These are phyloP conservation scores for Rhopilema esculentum DNA, from an alignment of 30 jellyfish, hydroid and myxozoan species.

Conservation along the genomic window DNA sequence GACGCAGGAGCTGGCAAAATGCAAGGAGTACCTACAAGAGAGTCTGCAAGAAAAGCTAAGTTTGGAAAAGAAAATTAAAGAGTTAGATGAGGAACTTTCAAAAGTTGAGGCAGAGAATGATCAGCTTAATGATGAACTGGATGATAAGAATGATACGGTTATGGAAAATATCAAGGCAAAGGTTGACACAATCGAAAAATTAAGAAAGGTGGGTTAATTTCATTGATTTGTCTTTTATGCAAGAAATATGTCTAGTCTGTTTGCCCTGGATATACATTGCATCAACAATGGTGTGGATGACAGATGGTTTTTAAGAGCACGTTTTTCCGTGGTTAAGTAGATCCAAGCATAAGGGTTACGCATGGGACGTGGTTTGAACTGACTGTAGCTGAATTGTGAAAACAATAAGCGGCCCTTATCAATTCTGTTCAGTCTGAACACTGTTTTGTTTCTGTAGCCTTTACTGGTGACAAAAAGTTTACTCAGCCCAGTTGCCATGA, in stretches of 20 bases:
- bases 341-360: too few species aligned
- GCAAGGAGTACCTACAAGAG: slow-evolving; percentile 40
- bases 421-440: too few species aligned
- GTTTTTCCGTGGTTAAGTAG: too few species aligned
- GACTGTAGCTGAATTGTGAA: too few species aligned
- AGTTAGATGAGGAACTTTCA: slow-evolving; percentile 3
- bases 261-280: too few species aligned
- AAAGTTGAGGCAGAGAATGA: slow-evolving; percentile 40
- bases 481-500: too few species aligned
- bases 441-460: too few species aligned
- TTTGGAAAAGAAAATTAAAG: slow-evolving; percentile 22
- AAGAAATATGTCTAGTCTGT: not conserved
- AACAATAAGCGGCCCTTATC: too few species aligned
- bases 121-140: slow-evolving; percentile 14
- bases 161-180: slow-evolving; percentile 15
- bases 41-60: slow-evolving; percentile 32
- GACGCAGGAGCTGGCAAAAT: slow-evolving; percentile 29
- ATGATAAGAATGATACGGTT: not conserved
- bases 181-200: slow-evolving; percentile 4
- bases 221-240: not conserved
- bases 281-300: too few species aligned
- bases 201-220: slow-evolving; percentile 9
- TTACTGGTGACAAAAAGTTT: too few species aligned
- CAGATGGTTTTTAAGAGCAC: too few species aligned
- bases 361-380: too few species aligned